Evolutionary conservation across 2,797 vertebrate species (phyloP).

Genomic region (Coluber constrictor): DNA sequence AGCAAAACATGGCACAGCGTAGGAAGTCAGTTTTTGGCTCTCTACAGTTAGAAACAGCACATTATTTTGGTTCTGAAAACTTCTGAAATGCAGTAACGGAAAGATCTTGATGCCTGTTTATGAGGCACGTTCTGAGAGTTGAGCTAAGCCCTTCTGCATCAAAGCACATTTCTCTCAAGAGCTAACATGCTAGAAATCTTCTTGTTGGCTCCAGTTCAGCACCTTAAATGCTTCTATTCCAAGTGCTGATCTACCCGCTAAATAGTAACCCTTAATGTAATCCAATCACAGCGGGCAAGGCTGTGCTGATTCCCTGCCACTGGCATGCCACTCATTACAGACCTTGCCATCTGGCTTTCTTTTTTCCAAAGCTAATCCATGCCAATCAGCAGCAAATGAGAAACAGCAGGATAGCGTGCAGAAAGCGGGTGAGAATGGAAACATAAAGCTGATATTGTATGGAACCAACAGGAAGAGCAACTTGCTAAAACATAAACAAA

Average conservation of each 20-base stretch:
- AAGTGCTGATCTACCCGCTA: neutral
- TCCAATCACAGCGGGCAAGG: conserved; percentile 2
- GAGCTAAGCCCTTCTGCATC: conserved; percentile 18
- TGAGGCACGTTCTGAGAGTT: neutral
- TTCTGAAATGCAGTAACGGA: conserved; percentile 18
- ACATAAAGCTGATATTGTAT: neutral
- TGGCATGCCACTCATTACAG: conserved; percentile 14
- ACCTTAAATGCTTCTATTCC: conserved; percentile 11
- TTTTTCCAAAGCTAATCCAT: conserved; percentile 17
- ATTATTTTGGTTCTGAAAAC: neutral
- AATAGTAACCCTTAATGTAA: conserved; percentile 8
- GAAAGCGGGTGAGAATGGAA: conserved; percentile 3
- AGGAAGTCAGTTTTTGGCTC: neutral
- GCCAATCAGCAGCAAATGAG: conserved; percentile 9
- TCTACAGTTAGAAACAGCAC: neutral
- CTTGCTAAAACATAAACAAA: neutral
- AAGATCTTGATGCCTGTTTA: conserved; percentile 25
- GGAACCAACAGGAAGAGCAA: neutral
- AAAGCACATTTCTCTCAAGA: conserved; percentile 29
- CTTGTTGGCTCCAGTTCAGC: neutral
- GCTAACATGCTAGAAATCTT: neutral
- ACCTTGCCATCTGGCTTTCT: neutral
- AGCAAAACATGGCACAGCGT: neutral
- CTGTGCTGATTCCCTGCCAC: conserved; percentile 7
- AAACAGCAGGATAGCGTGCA: conserved; percentile 9